phyloP scores from a whole-genome alignment of 2,888 invertebrate genomes.

The Digitonthophagus gazella region DNA sequence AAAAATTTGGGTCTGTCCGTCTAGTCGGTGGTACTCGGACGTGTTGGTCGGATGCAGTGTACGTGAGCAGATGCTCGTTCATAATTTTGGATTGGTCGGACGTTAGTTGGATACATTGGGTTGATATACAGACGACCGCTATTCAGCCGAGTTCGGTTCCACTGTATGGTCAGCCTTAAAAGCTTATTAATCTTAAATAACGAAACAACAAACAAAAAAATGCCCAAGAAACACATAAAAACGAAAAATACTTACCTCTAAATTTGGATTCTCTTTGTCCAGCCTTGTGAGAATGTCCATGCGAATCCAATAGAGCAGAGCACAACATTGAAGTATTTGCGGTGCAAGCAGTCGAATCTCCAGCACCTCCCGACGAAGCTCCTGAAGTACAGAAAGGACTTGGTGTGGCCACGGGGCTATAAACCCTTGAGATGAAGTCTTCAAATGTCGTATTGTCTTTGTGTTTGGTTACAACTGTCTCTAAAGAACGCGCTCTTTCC shows the following conservation, averaged over 20 bases:
- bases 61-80: no score
- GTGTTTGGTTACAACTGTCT: constrained; percentile 81
- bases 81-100: no score
- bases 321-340: constrained; percentile 57
- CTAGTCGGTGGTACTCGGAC: no score
- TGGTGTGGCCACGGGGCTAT: constrained; percentile 63
- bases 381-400: constrained; percentile 50
- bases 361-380: constrained; percentile 35
- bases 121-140: no score
- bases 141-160: no score
- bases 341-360: constrained; percentile 41
- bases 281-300: constrained; percentile 47
- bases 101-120: no score
- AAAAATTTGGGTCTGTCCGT: no score
- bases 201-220: background rate
- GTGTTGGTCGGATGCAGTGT: no score
- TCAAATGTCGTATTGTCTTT: constrained; percentile 89
- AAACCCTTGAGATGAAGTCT: constrained; percentile 74
- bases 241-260: constrained; percentile 43
- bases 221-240: background rate
- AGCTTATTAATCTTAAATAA: background rate
- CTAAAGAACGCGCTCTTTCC: constrained; percentile 82
- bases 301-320: constrained; percentile 58
- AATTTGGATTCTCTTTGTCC: constrained; percentile 44
- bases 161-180: no score